These are phyloP conservation scores for Cheilosia scutellata DNA, from an alignment of 2,888 invertebrate species.

Conservation along the genomic window DNA sequence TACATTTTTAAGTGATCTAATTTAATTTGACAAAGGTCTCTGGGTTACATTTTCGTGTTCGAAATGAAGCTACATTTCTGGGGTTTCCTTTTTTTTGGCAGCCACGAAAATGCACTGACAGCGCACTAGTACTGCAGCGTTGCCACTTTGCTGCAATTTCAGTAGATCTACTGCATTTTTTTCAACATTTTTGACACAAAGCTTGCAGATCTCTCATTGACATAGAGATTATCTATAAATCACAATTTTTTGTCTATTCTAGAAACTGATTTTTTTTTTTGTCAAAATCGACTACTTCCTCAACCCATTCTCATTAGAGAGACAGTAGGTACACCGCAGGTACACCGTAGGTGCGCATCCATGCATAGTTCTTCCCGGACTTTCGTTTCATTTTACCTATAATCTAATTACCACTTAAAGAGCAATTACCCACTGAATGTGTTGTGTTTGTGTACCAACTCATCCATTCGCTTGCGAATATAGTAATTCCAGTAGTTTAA, in stretches of 20 bases:
- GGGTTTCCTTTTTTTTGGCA: too few relatives aligned
- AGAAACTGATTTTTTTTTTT: background rate
- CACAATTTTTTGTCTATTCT: too few relatives aligned
- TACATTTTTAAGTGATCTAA: too few relatives aligned
- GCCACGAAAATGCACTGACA: too few relatives aligned
- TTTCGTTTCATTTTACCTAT: slow-evolving; percentile 1
- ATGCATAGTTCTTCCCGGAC: slow-evolving; percentile 11
- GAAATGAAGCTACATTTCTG: too few relatives aligned
- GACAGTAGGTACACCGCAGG: background rate
- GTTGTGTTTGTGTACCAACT: background rate
- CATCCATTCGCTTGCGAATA: background rate
- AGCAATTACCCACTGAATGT: background rate
- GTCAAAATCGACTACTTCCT: background rate
- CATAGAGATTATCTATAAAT: too few relatives aligned
- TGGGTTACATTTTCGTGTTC: too few relatives aligned
- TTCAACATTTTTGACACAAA: background rate
- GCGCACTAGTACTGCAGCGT: too few relatives aligned
- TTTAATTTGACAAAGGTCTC: too few relatives aligned
- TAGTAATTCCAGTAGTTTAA: slow-evolving; percentile 38
- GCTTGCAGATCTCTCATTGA: too few relatives aligned
- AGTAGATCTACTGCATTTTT: too few relatives aligned
- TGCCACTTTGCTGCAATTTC: too few relatives aligned
- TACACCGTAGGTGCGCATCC: slow-evolving; percentile 11
- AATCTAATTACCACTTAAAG: slow-evolving; percentile 1
- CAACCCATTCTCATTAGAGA: slow-evolving; percentile 6